A percentile compares a stretch with the other conserved stretches of the same genome.
phyloP scores from a whole-genome alignment of 2,797 vertebrate species.

The Chiroxiphia lanceolata region DNA sequence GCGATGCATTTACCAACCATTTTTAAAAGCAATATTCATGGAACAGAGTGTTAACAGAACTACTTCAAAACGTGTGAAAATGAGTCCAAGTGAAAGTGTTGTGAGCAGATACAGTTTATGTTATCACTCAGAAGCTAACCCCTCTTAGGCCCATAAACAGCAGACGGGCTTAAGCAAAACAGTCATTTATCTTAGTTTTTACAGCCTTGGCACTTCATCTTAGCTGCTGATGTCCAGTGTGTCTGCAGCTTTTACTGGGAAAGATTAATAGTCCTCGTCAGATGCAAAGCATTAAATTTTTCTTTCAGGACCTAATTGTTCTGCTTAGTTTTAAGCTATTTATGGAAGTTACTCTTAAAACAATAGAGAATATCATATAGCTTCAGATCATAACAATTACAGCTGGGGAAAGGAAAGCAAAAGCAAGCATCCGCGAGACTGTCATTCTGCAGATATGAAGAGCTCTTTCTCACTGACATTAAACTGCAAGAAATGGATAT shows the following conservation, averaged over 20 bases:
- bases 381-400: not conserved
- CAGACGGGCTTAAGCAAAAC: not conserved
- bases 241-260: not conserved
- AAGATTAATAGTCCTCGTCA: not conserved
- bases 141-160: not conserved
- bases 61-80: not conserved
- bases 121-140: not conserved
- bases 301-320: not conserved
- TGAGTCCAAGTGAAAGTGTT: not conserved
- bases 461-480: not conserved
- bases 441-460: not conserved
- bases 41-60: not conserved
- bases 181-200: not conserved
- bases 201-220: not conserved
- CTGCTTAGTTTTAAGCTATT: constrained; percentile 1
- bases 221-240: not conserved
- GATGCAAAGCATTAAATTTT: not conserved
- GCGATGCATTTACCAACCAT: not conserved
- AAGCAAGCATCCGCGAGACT: not conserved
- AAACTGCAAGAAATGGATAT: not conserved
- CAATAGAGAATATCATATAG: not conserved
- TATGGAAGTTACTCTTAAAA: not conserved
- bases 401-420: not conserved
- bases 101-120: not conserved
- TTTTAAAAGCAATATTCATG: not conserved